phyloP scores from a whole-genome alignment of 2,888 invertebrate genomes.

The Acheta domesticus region DNA sequence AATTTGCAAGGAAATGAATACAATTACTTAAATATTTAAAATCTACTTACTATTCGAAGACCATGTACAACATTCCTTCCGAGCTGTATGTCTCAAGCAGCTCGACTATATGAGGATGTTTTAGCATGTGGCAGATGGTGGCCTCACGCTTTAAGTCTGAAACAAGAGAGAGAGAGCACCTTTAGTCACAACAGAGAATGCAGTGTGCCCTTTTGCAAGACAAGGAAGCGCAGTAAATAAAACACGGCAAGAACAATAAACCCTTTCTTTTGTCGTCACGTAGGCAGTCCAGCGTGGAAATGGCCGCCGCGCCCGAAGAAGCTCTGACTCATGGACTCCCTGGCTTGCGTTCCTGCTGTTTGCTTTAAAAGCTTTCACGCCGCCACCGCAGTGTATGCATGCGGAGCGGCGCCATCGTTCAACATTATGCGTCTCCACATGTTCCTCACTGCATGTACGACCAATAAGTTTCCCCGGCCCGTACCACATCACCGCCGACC shows the following conservation, averaged over 20 bases:
- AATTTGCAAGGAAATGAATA: no score
- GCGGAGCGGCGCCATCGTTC: neutral
- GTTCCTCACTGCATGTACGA: neutral
- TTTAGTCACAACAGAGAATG: neutral
- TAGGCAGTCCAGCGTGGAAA: neutral
- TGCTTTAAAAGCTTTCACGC: neutral
- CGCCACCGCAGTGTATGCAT: neutral
- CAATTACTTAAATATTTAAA: neutral
- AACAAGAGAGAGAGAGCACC: slow-evolving; percentile 46
- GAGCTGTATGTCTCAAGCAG: slow-evolving; percentile 97
- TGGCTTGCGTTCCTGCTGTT: no score
- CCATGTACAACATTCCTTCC: slow-evolving; percentile 98
- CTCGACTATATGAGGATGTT: slow-evolving; percentile 98
- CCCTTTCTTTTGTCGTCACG: no score
- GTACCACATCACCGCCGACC: neutral
- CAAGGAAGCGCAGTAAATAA: no score
- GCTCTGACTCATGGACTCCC: no score
- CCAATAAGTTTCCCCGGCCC: neutral
- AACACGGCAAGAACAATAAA: no score
- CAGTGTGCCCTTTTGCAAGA: neutral
- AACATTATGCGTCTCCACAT: neutral
- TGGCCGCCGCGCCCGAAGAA: neutral
- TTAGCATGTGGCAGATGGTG: slow-evolving; percentile 97
- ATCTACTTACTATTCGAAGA: slow-evolving; percentile 94
- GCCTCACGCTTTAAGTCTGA: slow-evolving; percentile 96